Evolutionary conservation across 1,140 invertebrate species (phyloP).

Genomic region (Tribolium madens): DNA sequence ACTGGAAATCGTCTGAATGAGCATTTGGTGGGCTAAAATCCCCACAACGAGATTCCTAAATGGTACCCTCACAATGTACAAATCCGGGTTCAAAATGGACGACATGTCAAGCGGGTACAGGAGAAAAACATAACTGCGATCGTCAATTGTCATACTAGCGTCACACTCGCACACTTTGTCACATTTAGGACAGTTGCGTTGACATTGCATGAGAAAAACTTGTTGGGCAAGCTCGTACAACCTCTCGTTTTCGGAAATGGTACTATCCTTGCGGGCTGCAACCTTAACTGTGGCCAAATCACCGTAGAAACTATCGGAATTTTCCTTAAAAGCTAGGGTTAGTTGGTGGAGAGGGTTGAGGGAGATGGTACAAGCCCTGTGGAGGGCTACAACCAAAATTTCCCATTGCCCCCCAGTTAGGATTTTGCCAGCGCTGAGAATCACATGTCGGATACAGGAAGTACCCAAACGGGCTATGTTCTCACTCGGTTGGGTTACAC

Average conservation of each 20-base stretch:
- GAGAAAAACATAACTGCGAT: slow-evolving; percentile 90
- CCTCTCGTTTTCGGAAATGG: slow-evolving; percentile 82
- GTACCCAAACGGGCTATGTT: slow-evolving; percentile 90
- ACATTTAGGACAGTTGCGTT: slow-evolving; percentile 64
- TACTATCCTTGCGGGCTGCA: slow-evolving; percentile 87
- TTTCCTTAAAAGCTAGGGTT: slow-evolving; percentile 86
- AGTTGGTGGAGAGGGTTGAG: slow-evolving; percentile 87
- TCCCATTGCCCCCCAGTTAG: slow-evolving; percentile 88
- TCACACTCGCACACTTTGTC: slow-evolving; percentile 60
- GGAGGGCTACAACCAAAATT: slow-evolving; percentile 82
- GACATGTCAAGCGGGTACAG: slow-evolving; percentile 83
- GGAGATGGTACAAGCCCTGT: slow-evolving; percentile 85
- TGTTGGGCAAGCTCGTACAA: slow-evolving; percentile 89
- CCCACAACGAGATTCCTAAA: slow-evolving; percentile 89
- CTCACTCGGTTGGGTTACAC: slow-evolving; percentile 89
- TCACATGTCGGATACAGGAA: slow-evolving; percentile 90
- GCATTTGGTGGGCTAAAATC: slow-evolving; percentile 89
- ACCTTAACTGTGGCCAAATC: slow-evolving; percentile 94
- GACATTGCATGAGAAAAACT: slow-evolving; percentile 74
- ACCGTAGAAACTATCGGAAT: slow-evolving; percentile 93
- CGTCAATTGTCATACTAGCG: slow-evolving; percentile 70
- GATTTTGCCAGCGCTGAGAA: slow-evolving; percentile 84
- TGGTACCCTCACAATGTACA: slow-evolving; percentile 85
- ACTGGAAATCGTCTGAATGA: slow-evolving; percentile 90
- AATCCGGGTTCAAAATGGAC: slow-evolving; percentile 80